Evolutionary conservation across 2,888 invertebrate genomes (phyloP).

Genomic region (Eilema depressum): DNA sequence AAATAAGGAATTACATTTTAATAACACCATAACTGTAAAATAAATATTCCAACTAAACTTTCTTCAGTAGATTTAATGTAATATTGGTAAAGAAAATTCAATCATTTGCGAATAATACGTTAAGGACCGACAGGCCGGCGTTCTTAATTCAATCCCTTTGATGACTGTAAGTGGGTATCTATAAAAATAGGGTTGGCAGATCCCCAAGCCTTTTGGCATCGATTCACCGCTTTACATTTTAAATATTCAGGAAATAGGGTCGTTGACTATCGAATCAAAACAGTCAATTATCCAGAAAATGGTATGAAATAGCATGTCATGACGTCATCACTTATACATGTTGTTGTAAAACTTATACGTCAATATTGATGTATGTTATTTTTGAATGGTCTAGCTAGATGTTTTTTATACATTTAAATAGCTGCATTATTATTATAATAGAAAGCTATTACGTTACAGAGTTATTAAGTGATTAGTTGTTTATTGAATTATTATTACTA

Average conservation of each 20-base stretch:
- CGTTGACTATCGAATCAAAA: neutral
- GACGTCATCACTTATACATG: neutral
- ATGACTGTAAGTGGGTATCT: neutral
- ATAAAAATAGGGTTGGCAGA: constrained; percentile 9
- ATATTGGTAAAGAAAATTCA: neutral
- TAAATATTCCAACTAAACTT: neutral
- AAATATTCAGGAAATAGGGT: neutral
- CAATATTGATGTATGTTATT: neutral
- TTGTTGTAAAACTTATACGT: neutral
- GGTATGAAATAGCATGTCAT: neutral
- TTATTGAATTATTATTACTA: too few relatives aligned
- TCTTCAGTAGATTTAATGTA: neutral
- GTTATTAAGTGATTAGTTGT: too few relatives aligned
- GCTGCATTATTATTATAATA: neutral
- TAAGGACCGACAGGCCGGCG: neutral
- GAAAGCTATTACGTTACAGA: neutral
- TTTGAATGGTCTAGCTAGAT: neutral
- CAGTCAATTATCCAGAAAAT: neutral
- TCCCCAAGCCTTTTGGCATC: neutral
- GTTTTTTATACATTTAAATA: neutral
- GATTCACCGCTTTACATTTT: constrained; percentile 4
- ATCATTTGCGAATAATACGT: neutral
- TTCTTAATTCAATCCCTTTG: constrained; percentile 6
- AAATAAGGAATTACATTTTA: too few relatives aligned
- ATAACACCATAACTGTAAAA: neutral